These are phyloP conservation scores for Eulithis testata DNA, from an alignment of 2,888 invertebrate species.

Conservation along the genomic window DNA sequence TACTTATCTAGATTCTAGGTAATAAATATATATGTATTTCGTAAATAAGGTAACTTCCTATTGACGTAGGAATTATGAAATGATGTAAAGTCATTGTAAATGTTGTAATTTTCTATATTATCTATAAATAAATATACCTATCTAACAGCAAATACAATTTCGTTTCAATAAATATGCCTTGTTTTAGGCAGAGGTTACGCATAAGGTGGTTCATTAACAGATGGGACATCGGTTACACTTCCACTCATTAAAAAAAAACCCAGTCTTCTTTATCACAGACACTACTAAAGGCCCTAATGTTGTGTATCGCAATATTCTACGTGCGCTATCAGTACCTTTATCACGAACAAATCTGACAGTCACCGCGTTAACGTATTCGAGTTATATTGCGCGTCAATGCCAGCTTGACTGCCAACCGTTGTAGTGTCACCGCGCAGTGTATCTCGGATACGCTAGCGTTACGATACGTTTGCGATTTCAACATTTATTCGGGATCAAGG, in stretches of 20 bases:
- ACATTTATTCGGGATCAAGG: too few species aligned
- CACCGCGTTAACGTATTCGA: too few species aligned
- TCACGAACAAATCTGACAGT: too few species aligned
- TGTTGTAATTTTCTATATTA: slow-evolving; percentile 24
- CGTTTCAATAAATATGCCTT: slow-evolving; percentile 16
- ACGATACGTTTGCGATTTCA: too few species aligned
- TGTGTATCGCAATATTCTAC: not conserved
- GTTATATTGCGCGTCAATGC: too few species aligned
- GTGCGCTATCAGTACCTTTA: slow-evolving; percentile 33
- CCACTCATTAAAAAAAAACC: not conserved
- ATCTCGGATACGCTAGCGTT: too few species aligned
- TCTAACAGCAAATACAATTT: slow-evolving; percentile 15
- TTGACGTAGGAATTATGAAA: slow-evolving; percentile 3
- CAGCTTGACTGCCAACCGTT: too few species aligned
- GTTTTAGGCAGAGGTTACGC: too few species aligned
- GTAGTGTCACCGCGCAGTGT: too few species aligned
- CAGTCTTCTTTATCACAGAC: too few species aligned
- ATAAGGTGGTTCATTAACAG: too few species aligned
- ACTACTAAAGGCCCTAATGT: not conserved
- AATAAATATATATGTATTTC: slow-evolving; percentile 7
- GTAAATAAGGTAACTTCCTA: slow-evolving; percentile 7
- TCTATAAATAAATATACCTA: slow-evolving; percentile 23
- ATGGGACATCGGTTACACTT: not conserved
- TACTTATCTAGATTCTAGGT: slow-evolving; percentile 4
- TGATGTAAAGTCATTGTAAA: slow-evolving; percentile 18